Evolutionary conservation across 2,888 invertebrate species (phyloP), one percentile per base, ranked within the genome.

Genomic region (Cerceris rybyensis): DNA sequence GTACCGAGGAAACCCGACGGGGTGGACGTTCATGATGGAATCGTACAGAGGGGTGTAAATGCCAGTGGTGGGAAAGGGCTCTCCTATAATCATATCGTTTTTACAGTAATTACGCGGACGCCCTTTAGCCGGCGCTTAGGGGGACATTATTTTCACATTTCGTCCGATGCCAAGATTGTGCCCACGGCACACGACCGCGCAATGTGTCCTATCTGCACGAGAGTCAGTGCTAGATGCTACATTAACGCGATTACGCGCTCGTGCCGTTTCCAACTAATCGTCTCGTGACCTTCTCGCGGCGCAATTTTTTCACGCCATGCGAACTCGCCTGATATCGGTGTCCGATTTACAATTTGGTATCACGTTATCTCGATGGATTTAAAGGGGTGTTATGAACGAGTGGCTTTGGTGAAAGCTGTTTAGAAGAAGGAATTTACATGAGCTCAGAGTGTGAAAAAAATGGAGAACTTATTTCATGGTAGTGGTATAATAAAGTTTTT

Each of bases 141-240:
- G 77, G 69, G 83, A 86, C 84, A 88, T 89, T 89, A 89, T 85
- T 89, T 86, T 87, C 82, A 67, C 86, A 88, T 89, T 89, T 85
- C 74, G 81, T 41, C 65, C 65, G 76, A 75, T 75, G 71, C 75
- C 61, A 73, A 85, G 83, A 87, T 87, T 86, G 82, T 75, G 72
- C 13, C 39, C 65, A 28, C 28, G 61, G 61, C 57, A 71, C 68
- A 78, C 70, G 57, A 50, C 9, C 13, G 13, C 50, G 50, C n/a
- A 50, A 50, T 50, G 50, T n/a, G 13, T 50, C 41, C 61, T 74
- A 68, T 74, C 70, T 59, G 60, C 61, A 11, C 67, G 74, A 60
- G 46, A 52, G 14, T 50, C 41, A 7, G 2, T 28, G 69, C 50
- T 13, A 42, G 63, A n/a, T 52, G 59, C 43, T 61, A 77, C 58